Base-by-base conservation (phyloP, 2,113 vertebrate genomes). In the Ochotona curzoniae region DNA sequence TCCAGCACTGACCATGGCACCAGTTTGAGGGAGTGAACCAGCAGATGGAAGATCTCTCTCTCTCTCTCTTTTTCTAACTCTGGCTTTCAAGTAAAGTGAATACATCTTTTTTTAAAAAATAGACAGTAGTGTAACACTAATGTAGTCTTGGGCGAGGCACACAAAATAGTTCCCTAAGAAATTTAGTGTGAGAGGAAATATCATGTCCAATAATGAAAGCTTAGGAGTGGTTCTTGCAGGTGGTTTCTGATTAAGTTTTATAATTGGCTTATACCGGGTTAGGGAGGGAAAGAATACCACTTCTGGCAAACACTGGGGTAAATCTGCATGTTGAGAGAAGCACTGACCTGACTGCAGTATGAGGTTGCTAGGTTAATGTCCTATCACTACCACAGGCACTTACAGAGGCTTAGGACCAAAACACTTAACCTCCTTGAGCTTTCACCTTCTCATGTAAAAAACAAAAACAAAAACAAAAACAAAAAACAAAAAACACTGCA, bases 221-320 rank as follows among this genome's bases (percentile, higher is more conserved):
- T 57, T 57, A 57, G 54, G 54, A 18, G 54, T 0, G 10, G 26
- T 83, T 79, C 32, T 71, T 57, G 5, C 28, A 54, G 6, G 64
- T 9, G 63, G 75, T 25, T 67, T 67, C 26, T 87, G 20, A 32
- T 66, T 82, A 74, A 66, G 1, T 73, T 96, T 93, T 83, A 32
- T 75, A 91, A 96, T 85, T 96, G 92, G 32, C 38, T 85, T 83
- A 85, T 38, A 47, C 81, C 49, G 44, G 60, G 15, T 78, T 21
- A 26, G n/a, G 93, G 8, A 83, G 11, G 35, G 2, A 89, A 70
- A 92, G 96, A 96, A 95, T 91, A 12, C 54, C 13, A 97, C 95
- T 95, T 38, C 74, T 95, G 79, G 93, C 92, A 38, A 85, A 96
- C 90, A 96, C 74, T 10, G 79, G 23, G 35, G 92, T 30, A 57